Evolutionary conservation across 2,113 vertebrate species (phyloP).

Genomic region (Raja brachyura): DNA sequence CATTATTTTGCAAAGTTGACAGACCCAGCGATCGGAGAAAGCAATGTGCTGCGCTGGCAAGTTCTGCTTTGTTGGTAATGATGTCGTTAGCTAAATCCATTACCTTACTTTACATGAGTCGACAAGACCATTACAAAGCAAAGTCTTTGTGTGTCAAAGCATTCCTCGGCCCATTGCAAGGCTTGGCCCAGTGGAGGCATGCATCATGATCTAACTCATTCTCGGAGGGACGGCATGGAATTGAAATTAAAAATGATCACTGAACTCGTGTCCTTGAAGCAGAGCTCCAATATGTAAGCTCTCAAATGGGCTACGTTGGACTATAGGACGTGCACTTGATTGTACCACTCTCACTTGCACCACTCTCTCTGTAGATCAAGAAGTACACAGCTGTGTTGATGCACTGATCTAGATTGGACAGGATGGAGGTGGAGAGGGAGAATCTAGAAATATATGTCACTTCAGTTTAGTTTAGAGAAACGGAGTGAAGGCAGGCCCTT

Average conservation of each 20-base stretch:
- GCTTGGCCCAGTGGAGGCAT: neutral
- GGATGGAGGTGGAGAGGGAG: too few species aligned
- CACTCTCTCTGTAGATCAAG: neutral
- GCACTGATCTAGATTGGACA: neutral
- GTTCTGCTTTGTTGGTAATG: conserved; percentile 34
- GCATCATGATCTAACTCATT: neutral
- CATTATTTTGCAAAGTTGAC: neutral
- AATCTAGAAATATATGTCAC: too few species aligned
- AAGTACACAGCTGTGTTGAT: neutral
- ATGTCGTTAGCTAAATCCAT: conserved; percentile 36
- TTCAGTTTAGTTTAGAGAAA: too few species aligned
- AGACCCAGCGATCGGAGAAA: neutral
- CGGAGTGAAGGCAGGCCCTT: too few species aligned
- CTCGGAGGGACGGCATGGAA: neutral
- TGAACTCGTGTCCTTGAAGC: too few species aligned
- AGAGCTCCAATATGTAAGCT: neutral
- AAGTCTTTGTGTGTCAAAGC: conserved; percentile 17
- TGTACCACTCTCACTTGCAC: neutral
- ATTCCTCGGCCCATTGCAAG: conserved; percentile 5
- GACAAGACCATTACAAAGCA: conserved; percentile 31
- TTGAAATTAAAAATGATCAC: neutral
- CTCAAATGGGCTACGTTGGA: neutral
- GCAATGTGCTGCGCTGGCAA: conserved; percentile 3
- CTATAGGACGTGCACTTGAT: too few species aligned
- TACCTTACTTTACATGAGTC: conserved; percentile 33